Conservation (phyloP, 1,140 invertebrate genomes). For the Agraylea sexmaculata region DNA sequence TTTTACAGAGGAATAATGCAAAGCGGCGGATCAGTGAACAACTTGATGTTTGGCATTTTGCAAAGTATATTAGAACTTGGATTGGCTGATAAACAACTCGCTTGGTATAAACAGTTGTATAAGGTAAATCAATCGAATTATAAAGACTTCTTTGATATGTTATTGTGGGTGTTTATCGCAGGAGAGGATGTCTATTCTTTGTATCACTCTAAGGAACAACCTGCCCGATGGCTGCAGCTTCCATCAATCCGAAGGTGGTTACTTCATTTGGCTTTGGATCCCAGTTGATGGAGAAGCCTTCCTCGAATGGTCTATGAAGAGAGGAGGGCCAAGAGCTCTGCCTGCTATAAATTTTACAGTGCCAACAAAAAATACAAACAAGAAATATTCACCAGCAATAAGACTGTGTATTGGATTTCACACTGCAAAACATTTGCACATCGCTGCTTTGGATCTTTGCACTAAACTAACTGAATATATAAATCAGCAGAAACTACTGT, state of each 20-base stretch:
- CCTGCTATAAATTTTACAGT: slow-evolving; percentile 24
- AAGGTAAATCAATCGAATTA: too few relatives aligned
- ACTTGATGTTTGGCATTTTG: slow-evolving; percentile 46
- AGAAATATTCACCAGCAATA: slow-evolving; percentile 26
- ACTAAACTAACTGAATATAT: too few relatives aligned
- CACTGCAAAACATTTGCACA: too few relatives aligned
- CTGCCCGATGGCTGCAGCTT: slow-evolving; percentile 38
- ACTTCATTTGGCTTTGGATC: slow-evolving; percentile 47
- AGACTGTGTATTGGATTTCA: slow-evolving; percentile 34
- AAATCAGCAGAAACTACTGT: too few relatives aligned
- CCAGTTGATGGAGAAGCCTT: slow-evolving; percentile 26
- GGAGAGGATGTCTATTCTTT: slow-evolving; percentile 35
- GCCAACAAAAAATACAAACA: too few relatives aligned
- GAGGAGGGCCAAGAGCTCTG: slow-evolving; percentile 10
- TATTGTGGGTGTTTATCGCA: too few relatives aligned
- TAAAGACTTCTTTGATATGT: too few relatives aligned
- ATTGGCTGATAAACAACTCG: slow-evolving; percentile 38
- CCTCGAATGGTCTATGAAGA: slow-evolving; percentile 10
- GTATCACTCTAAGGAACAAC: slow-evolving; percentile 28
- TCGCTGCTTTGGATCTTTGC: too few relatives aligned
- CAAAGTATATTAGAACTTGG: slow-evolving; percentile 42
- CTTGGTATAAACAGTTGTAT: slow-evolving; percentile 32
- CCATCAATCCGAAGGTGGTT: slow-evolving; percentile 39
- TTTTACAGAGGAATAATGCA: slow-evolving; percentile 38
- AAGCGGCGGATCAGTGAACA: slow-evolving; percentile 50